Base-by-base conservation (phyloP, 1,140 invertebrate species). In the Halictus rubicundus region DNA sequence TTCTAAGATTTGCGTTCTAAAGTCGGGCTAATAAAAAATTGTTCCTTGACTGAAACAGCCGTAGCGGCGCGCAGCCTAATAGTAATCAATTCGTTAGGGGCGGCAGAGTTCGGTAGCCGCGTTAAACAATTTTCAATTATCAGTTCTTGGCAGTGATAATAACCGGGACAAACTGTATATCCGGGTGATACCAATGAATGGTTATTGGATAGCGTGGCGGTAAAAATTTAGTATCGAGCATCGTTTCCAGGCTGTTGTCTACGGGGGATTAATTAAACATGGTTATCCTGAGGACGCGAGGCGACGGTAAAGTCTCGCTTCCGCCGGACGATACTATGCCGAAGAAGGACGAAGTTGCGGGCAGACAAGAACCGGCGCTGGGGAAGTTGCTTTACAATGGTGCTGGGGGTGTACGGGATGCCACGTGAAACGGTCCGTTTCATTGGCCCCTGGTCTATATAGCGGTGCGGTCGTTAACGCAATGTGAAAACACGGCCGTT, bases 391-490 rank as follows among this genome's bases (percentile, higher is more conserved):
- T 80, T 78, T 77, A 82, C 71, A 79, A 78, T 72, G 59, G 54
- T 23, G 70, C 60, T 49, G 21, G n/a, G n/a, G n/a, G 39, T 5
- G 61, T 19, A 49, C 32, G 57, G 54, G 68, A 74, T 16, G 23
- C 68, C 66, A 79, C 74, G 60, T 66, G 82, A 86, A 88, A 88
- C 71, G 78, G 82, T 32, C 79, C 80, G 74, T 86, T 88, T 88
- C 78, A 74, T 52, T 66, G 74, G 54, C 69, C 60, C 69, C 63
- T 37, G 14, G 49, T 19, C 46, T 32, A 39, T 57, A 46, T 14
- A 73, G 27, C 42, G 27, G 54, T 23, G 27, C 49, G 60, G 6
- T 79, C 81, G 82, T 88, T 88, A 88, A 86, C 68, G 75, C 57
- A 79, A 78, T 80, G 68, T 72, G 57, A 82, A 85, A 85, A 78